These are phyloP conservation scores for Scotopteryx bipunctaria DNA, from an alignment of 2,888 invertebrate species.

Conservation along the genomic window DNA sequence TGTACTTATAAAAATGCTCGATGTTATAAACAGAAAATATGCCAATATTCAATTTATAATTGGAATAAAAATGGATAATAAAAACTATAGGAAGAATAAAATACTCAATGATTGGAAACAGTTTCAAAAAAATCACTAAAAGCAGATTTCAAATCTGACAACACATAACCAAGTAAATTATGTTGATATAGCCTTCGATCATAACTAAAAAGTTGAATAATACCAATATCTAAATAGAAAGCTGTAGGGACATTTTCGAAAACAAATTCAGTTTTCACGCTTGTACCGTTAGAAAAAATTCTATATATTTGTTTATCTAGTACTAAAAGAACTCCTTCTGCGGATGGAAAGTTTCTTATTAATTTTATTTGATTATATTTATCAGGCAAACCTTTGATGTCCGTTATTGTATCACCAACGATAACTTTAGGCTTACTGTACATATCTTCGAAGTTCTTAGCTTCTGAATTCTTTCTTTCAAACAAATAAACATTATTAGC, in stretches of 20 bases:
- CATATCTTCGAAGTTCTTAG: constrained; percentile 2
- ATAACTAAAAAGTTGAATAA: constrained; percentile 12
- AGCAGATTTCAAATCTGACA: constrained; percentile 7
- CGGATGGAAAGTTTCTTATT: background rate
- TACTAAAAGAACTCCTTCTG: constrained; percentile 12
- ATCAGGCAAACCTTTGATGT: constrained; percentile 11
- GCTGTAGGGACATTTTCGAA: constrained; percentile 16
- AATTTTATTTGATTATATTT: constrained; percentile 12
- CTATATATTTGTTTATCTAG: constrained; percentile 12
- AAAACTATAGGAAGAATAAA: too few species aligned
- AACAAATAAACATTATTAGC: constrained; percentile 12
- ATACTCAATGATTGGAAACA: too few species aligned
- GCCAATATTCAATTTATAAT: background rate
- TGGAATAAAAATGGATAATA: too few species aligned
- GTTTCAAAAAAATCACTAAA: constrained; percentile 5
- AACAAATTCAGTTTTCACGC: background rate
- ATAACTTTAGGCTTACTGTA: constrained; percentile 20
- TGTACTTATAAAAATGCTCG: too few species aligned
- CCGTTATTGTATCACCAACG: constrained; percentile 3
- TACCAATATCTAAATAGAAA: constrained; percentile 12
- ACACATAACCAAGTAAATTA: background rate
- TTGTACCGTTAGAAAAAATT: constrained; percentile 19
- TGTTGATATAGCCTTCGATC: constrained; percentile 11
- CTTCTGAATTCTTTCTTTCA: background rate
- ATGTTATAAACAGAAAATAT: background rate